A percentile compares a stretch with the other conserved stretches of the same genome.
phyloP scores from a whole-genome alignment of 2,797 vertebrate species.

The Aphelocoma californica region DNA sequence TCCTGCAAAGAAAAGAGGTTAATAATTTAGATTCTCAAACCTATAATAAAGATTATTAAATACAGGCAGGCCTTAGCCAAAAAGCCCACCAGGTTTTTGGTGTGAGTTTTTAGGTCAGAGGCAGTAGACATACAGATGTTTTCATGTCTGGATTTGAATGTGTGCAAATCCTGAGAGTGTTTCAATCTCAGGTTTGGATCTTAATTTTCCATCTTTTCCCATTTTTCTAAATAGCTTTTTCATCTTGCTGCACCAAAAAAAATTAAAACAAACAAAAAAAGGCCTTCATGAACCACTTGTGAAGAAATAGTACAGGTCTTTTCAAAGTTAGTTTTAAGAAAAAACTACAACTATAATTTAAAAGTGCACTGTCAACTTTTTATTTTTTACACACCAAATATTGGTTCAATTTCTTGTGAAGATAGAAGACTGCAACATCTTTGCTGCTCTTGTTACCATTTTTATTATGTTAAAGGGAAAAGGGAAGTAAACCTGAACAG shows the following conservation, averaged over 20 bases:
- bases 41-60: neutral
- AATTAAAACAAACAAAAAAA: neutral
- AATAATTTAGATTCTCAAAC: neutral
- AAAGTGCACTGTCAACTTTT: neutral
- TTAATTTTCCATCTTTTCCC: neutral
- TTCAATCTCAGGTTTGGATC: neutral
- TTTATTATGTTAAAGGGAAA: neutral
- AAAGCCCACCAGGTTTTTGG: neutral
- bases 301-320: neutral
- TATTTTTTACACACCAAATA: neutral
- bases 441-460: neutral
- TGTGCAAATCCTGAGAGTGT: neutral
- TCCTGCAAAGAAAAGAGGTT: neutral
- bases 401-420: neutral
- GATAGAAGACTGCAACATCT: neutral
- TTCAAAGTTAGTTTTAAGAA: neutral
- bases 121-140: neutral
- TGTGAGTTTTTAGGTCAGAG: neutral
- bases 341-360: neutral
- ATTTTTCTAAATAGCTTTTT: neutral
- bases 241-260: neutral
- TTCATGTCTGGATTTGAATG: neutral
- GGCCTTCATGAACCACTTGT: neutral
- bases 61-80: neutral
- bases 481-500: constrained; percentile 10